Base-by-base conservation (phyloP, 1,140 invertebrate genomes). In the Drosophila chauvacae region DNA sequence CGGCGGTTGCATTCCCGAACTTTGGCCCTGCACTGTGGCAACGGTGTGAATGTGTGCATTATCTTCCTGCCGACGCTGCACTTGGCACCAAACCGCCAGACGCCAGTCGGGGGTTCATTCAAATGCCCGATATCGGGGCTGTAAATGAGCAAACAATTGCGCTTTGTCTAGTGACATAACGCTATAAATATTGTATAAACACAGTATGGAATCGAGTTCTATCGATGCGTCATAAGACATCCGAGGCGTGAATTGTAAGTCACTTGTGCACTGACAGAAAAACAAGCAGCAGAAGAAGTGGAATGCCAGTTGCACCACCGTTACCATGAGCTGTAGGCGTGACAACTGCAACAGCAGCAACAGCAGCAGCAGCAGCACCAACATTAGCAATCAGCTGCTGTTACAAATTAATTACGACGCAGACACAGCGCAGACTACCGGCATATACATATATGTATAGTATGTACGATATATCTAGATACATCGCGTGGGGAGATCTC, bases 121-220 rank as follows among this genome's bases (percentile, higher is more conserved):
- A 69, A 72, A 53, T 62, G 75, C 80, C 66, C 53, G 70, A 72
- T 72, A 72, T 72, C 66, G 66, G 70, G 37, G 66, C 63, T 69
- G 68, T 63, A 64, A 73, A 68, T 65, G 77, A 74, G 68, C 81
- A 63, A 73, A 77, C 63, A 86, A 81, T 81, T 86, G 81, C 64
- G 71, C 58, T 68, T 80, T 78, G 74, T 74, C 75, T 77, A 81
- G 74, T 85, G 81, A 85, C 81, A 85, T 85, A 86, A 86, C 28
- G 39, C 77, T 62, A 86, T 81, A 77, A 84, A 85, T 84, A 86
- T 59, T 74, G 56, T 81, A 42, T 62, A 74, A 84, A 68, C 76
- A 68, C 76, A 80, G 53, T 64, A 72, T 64, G 80, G 45, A 64
- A 64, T 77, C 60, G 63, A 80, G 70, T 71, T 76, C 44, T 66